phyloP scores from a whole-genome alignment of 1,140 invertebrate genomes.

The Diuraphis noxia region DNA sequence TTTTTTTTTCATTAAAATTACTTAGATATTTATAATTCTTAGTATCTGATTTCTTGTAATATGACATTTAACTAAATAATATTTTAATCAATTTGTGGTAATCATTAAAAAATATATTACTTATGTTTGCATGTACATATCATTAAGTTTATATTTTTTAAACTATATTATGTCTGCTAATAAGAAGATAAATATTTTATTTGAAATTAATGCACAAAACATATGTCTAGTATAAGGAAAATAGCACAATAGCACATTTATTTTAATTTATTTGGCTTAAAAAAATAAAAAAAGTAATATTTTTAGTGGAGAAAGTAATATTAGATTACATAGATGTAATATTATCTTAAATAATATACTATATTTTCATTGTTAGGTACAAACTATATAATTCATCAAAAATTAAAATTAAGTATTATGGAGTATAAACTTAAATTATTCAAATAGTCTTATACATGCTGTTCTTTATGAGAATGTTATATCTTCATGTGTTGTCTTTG shows the following conservation, averaged over 20 bases:
- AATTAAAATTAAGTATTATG: neutral
- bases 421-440: too few relatives aligned
- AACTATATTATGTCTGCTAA: neutral
- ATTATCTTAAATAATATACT: neutral
- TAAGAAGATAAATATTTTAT: neutral
- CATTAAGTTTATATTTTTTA: neutral
- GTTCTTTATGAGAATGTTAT: too few relatives aligned
- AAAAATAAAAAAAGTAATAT: too few relatives aligned
- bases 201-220: neutral
- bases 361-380: too few relatives aligned
- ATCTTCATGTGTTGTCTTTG: too few relatives aligned
- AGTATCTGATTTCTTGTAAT: neutral
- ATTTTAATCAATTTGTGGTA: neutral
- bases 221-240: neutral
- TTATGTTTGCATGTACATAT: neutral
- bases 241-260: neutral
- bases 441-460: too few relatives aligned
- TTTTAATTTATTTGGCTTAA: neutral
- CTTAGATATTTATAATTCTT: neutral
- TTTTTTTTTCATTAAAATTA: neutral
- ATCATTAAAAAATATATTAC: neutral
- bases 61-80: neutral
- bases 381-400: neutral
- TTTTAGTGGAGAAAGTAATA: too few relatives aligned
- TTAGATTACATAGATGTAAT: neutral